phyloP scores from a whole-genome alignment of 2,888 invertebrate genomes.

The Sinelater perroti region DNA sequence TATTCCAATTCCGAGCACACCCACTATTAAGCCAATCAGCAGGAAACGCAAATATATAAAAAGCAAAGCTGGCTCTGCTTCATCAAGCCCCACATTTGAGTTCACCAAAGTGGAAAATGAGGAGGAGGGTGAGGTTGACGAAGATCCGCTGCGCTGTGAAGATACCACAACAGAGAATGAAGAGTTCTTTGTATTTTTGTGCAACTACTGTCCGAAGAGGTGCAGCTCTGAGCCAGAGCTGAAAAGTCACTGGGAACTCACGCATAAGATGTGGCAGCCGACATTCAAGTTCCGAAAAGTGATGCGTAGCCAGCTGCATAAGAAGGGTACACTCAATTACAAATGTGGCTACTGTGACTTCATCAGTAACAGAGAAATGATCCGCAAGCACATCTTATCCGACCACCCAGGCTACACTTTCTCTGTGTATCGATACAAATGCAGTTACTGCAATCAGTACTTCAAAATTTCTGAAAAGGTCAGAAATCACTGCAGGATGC shows the following conservation, averaged over 20 bases:
- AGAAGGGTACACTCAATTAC: conserved; percentile 22
- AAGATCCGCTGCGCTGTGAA: background rate
- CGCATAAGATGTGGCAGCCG: conserved; percentile 38
- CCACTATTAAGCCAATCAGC: conserved; percentile 20
- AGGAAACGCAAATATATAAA: conserved; percentile 22
- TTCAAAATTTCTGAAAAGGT: conserved; percentile 45
- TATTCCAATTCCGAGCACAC: conserved; percentile 17
- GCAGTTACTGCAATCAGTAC: conserved; percentile 47
- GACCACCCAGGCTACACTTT: conserved; percentile 52
- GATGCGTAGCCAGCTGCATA: background rate
- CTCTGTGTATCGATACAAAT: conserved; percentile 48
- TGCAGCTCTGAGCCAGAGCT: conserved; percentile 35
- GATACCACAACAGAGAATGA: conserved; percentile 1
- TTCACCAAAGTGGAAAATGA: too few relatives aligned
- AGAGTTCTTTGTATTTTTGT: conserved; percentile 32
- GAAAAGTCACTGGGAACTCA: conserved; percentile 42
- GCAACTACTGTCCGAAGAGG: conserved; percentile 46
- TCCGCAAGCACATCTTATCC: conserved; percentile 55
- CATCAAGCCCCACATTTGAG: too few relatives aligned
- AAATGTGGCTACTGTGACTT: conserved; percentile 52
- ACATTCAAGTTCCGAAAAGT: conserved; percentile 31
- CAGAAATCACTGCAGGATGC: conserved; percentile 47
- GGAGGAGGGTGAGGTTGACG: background rate
- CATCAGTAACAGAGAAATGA: conserved; percentile 49
- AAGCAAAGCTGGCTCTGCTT: too few relatives aligned